Base-by-base conservation (phyloP, 1,140 invertebrate genomes). In the Calycopis cecrops region DNA sequence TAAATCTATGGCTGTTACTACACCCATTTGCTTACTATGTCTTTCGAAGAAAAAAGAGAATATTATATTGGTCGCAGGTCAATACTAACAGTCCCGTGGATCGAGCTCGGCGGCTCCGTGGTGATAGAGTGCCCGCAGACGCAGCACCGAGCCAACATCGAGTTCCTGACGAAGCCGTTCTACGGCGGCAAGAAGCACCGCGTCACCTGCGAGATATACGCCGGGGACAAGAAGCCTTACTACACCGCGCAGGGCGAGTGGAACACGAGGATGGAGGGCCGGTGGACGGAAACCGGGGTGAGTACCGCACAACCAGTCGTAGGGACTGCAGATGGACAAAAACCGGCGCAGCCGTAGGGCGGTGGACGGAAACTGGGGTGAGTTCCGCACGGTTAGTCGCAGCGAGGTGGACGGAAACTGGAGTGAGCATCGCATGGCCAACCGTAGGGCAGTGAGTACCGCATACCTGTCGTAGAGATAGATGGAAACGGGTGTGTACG, bases 81-180 rank as follows among this genome's bases (percentile, higher is more conserved):
- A 21, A 99, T 99, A 68, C 87, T 99, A 62, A 97, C 97, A 33
- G 93, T 98, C 44, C 98, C 98, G 1, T 99, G 97, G 97, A 97
- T 99, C 73, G 98, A 99, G 87, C 88, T 99, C 9, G 97, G 98
- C 42, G 97, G 98, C 48, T 92, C 92, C 3, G 94, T 97, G 1
- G 92, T 90, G 14, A 97, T 99, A 59, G 93, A 91, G 49, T 99
- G 97, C 82, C 90, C 92, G 14, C 95, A 98, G 79, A 97, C 96
- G 3, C 96, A 96, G 40, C 97, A 96, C 76, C 90, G 92, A 71
- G 95, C 97, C 16, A 92, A 93, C 65, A 90, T 99, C 12, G 96
- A 98, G 82, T 99, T 99, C 88, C 89, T 97, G 51, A 99, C 97
- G 8, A 99, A 99, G 90, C 97, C 97, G 10, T 98, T 99, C 88